Conservation (phyloP, 2,797 vertebrate species). For the Centropyge bicolor region DNA sequence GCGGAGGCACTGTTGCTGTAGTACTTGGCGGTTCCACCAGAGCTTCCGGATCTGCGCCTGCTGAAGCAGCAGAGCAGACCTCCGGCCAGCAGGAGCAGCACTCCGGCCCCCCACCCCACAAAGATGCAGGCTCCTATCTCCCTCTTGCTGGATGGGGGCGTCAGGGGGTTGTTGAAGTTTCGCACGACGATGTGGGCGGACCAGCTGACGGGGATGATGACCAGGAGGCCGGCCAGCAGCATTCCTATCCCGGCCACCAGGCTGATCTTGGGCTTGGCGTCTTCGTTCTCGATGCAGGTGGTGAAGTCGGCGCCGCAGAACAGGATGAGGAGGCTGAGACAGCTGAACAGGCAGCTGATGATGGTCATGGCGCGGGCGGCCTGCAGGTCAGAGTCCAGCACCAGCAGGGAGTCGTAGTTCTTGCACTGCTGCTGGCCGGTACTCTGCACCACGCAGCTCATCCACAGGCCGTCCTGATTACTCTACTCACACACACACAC, state of each 20-base stretch:
- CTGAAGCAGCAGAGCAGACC: conserved; percentile 87
- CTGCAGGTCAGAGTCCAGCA: conserved; percentile 78
- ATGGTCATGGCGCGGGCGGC: conserved; percentile 85
- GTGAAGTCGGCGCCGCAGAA: conserved; percentile 85
- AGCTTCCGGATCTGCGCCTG: conserved; percentile 62
- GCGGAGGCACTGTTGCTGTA: conserved; percentile 78
- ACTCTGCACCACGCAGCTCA: conserved; percentile 84
- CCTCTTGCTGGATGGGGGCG: rapidly evolving
- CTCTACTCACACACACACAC: conserved; percentile 59
- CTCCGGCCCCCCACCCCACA: conserved; percentile 82
- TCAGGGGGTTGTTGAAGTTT: conserved; percentile 71
- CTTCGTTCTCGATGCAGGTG: conserved; percentile 82
- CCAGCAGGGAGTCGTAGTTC: conserved; percentile 84
- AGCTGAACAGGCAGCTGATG: conserved; percentile 78
- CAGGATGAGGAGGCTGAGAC: conserved; percentile 79
- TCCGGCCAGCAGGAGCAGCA: conserved; percentile 80
- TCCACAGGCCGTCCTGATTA: conserved; percentile 85
- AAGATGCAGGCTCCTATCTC: conserved; percentile 86
- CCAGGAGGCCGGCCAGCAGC: conserved; percentile 81
- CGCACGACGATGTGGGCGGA: conserved; percentile 73
- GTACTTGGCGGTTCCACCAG: conserved; percentile 80
- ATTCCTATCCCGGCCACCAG: conserved; percentile 78
- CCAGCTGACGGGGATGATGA: conserved; percentile 86
- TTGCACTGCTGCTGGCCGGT: conserved; percentile 89
- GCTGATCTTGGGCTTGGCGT: conserved; percentile 82